These are phyloP conservation scores for Pristionchus entomophagus DNA, from an alignment of 2,888 invertebrate genomes.

Conservation along the genomic window DNA sequence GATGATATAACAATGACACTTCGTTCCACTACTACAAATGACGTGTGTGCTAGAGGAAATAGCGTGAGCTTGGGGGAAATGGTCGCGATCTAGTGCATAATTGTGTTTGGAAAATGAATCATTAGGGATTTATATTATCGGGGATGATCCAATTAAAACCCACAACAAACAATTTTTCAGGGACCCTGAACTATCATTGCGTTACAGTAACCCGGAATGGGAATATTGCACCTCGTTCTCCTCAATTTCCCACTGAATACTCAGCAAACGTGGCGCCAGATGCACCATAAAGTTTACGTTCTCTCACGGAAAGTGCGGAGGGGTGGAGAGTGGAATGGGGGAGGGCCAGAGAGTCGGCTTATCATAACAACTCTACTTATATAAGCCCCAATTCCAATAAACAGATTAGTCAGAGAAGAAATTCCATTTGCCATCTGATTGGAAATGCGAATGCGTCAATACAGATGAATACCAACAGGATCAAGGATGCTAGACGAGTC, in stretches of 20 bases:
- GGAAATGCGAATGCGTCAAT: not conserved
- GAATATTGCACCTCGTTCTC: not conserved
- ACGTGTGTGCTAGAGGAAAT: not conserved
- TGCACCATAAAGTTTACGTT: not conserved
- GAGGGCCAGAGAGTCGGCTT: not conserved
- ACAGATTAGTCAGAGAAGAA: constrained; percentile 9
- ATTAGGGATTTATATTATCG: not conserved
- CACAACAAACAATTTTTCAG: no score
- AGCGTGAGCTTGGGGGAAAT: not conserved
- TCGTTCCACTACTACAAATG: constrained; percentile 42
- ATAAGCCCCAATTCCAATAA: not conserved
- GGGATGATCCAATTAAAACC: not conserved
- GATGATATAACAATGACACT: constrained; percentile 31
- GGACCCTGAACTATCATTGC: not conserved
- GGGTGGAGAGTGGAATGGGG: not conserved
- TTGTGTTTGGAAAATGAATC: not conserved
- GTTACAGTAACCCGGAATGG: not conserved
- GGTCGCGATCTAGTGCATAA: not conserved
- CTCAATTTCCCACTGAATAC: constrained; percentile 16
- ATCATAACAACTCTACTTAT: constrained; percentile 18
- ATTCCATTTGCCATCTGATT: not conserved
- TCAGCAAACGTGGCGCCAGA: not conserved
- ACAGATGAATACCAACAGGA: not conserved
- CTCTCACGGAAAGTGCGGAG: not conserved
- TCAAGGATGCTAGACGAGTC: not conserved